phyloP scores from a whole-genome alignment of 1,140 invertebrate genomes.

The Amyelois transitella region DNA sequence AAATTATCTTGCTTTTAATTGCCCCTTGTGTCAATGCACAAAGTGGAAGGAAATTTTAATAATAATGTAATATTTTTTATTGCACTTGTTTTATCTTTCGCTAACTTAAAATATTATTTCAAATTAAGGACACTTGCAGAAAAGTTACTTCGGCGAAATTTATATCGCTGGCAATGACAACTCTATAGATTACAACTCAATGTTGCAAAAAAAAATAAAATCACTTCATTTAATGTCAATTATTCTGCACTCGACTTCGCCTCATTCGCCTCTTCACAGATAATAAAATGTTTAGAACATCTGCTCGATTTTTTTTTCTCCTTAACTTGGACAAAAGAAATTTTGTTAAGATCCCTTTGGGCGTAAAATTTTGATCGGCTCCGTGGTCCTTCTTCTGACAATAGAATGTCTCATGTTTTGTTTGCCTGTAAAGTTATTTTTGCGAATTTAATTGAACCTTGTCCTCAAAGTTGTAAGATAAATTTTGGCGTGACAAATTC shows the following conservation, averaged over 20 bases:
- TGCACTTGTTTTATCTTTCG: too few relatives aligned
- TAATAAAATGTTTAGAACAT: constrained; percentile 39
- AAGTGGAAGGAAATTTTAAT: too few relatives aligned
- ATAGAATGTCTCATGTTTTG: not conserved
- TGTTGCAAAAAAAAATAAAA: not conserved
- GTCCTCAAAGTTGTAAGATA: not conserved
- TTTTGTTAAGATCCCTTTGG: constrained; percentile 24
- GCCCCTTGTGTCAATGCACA: too few relatives aligned
- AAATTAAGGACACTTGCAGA: too few relatives aligned
- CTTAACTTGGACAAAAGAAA: constrained; percentile 24
- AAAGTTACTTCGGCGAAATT: not conserved
- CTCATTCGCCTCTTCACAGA: constrained; percentile 25
- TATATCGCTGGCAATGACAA: not conserved
- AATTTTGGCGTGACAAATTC: not conserved
- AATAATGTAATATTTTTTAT: too few relatives aligned
- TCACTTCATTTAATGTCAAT: constrained; percentile 52
- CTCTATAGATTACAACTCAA: not conserved
- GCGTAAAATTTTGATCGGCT: constrained; percentile 43
- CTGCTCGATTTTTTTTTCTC: constrained; percentile 25
- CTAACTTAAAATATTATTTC: too few relatives aligned
- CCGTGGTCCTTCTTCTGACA: not conserved
- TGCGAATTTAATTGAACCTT: not conserved
- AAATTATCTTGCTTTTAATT: too few relatives aligned
- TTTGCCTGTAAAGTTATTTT: not conserved
- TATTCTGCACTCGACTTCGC: constrained; percentile 30